Percentiles rank a stretch among this genome's conserved stretches.
phyloP scores from a whole-genome alignment of 2,113 vertebrate genomes.

The Phalacrocorax brasilianus region DNA sequence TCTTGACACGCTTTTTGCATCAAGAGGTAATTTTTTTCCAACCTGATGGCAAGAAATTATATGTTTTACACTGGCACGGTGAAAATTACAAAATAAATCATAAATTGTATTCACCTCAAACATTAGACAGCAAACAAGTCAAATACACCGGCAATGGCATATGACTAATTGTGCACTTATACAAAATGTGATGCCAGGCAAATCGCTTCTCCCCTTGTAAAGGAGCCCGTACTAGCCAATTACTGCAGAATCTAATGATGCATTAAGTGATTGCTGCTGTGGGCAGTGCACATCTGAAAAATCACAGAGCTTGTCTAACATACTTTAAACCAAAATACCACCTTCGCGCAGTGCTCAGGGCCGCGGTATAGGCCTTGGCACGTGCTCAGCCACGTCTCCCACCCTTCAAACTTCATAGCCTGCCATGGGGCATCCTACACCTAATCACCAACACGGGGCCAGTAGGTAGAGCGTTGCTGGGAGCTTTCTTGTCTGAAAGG shows the following conservation, averaged over 20 bases:
- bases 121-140: constrained; percentile 63
- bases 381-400: not conserved
- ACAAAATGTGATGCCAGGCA: constrained; percentile 29
- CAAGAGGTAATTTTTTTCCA: constrained; percentile 61
- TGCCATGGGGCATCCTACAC: not conserved
- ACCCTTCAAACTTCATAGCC: not conserved
- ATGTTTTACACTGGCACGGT: constrained; percentile 53
- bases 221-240: constrained; percentile 36
- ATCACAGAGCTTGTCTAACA: constrained; percentile 13
- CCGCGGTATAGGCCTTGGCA: not conserved
- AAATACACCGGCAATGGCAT: constrained; percentile 34
- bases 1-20: constrained; percentile 61
- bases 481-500: not conserved
- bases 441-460: rapidly evolving
- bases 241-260: constrained; percentile 25
- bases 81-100: constrained; percentile 75
- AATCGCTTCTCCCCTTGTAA: constrained; percentile 42
- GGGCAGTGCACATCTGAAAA: not conserved
- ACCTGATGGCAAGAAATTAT: constrained; percentile 26
- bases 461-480: rapidly evolving
- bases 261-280: not conserved
- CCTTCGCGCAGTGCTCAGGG: not conserved
- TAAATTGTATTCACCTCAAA: constrained; percentile 45
- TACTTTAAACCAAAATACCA: not conserved
- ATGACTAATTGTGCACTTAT: constrained; percentile 46